Base-by-base conservation (phyloP, 53 echinoderm and acorn worm genomes). In the Actinopyga echinites region DNA sequence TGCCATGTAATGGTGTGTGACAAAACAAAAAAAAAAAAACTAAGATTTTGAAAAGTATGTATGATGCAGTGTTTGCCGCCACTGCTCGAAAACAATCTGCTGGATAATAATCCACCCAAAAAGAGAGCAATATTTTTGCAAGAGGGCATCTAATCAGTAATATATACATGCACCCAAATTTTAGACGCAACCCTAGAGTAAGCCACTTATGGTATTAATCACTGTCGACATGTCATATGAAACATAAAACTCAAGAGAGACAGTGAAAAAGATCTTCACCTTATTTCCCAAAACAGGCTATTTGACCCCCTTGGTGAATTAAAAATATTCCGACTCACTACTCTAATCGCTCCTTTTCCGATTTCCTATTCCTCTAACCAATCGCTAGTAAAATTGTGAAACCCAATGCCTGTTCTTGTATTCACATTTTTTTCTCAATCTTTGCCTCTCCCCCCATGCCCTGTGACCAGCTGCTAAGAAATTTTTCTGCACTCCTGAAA, bases 271-370 rank as follows among this genome's bases (percentile, higher is more conserved):
- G 49, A 49, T 15, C 49, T 49, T 13, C 49, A 15, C 30, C 36
- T 30, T 65, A 28, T 65, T 42, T 69, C 69, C 69, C 43, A 36
- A 71, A 71, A 38, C n/a, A 7, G 71, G 40, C 23, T 44, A 29
- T 71, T 71, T 71, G 71, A 71, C 71, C 71, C 44, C 71, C 71
- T 71, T 24, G 71, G 71, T 34, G 71, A 71, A 40, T 71, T 40
- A 71, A 40, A 71, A 71, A 71, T 71, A 71, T 71, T 71, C 71
- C 71, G 21, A 71, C 71, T 71, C 71, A 71, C 71, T 71, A 26
- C 42, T 25, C 42, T 71, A 71, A 71, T 71, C 71, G 44, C 21
- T 63, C 35, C 38, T 68, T 63, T 67, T 71, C 40, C 44, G 40
- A 71, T 71, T 71, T 71, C 15, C 71, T 44, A 71, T 71, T 71